Conservation (phyloP, 2,888 invertebrate genomes). For the Drosophila peninsularis region DNA sequence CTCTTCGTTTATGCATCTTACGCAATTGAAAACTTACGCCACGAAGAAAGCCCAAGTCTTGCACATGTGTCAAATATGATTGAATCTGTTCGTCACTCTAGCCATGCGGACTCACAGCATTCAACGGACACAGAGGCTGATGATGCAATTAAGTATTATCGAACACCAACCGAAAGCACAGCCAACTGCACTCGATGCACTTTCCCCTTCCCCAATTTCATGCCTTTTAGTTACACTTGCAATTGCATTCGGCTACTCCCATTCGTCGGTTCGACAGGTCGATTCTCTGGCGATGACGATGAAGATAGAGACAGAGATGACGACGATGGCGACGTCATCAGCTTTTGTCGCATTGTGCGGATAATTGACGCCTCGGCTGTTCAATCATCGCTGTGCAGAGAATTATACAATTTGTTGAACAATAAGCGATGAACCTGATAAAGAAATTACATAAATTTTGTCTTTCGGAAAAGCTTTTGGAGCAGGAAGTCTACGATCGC, state of each 20-base stretch:
- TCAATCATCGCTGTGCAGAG: conserved; percentile 63
- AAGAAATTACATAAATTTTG: conserved; percentile 75
- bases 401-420: conserved; percentile 72
- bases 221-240: conserved; percentile 58
- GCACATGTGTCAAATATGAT: conserved; percentile 54
- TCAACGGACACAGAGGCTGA: conserved; percentile 21
- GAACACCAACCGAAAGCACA: conserved; percentile 65
- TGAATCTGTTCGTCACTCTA: conserved; percentile 43
- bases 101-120: neutral
- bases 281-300: conserved; percentile 41
- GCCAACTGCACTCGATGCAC: conserved; percentile 67
- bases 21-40: conserved; percentile 50
- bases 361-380: conserved; percentile 64
- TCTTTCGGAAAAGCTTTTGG: conserved; percentile 62
- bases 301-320: conserved; percentile 10
- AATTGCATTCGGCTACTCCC: conserved; percentile 50
- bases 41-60: conserved; percentile 52
- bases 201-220: conserved; percentile 62
- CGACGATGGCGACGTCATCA: conserved; percentile 35
- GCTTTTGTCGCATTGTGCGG: conserved; percentile 67
- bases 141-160: conserved; percentile 66
- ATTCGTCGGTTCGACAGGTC: conserved; percentile 23
- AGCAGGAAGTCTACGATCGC: conserved; percentile 72
- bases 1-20: conserved; percentile 46
- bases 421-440: conserved; percentile 66